A percentile compares a stretch with the other conserved stretches of the same genome.
These are phyloP conservation scores for Anableps anableps DNA, from an alignment of 2,797 vertebrate genomes.

Conservation along the genomic window DNA sequence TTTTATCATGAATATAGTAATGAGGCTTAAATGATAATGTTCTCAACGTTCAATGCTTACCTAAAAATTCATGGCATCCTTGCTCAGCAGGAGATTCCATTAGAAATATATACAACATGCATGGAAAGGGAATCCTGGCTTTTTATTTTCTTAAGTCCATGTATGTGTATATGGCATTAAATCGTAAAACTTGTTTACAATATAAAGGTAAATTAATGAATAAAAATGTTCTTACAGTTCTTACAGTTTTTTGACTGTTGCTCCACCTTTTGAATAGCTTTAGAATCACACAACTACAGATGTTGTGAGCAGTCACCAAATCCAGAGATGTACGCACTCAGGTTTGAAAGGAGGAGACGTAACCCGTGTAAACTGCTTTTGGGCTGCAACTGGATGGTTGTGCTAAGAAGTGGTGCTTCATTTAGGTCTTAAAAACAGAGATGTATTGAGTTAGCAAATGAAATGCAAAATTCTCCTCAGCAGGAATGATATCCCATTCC, in stretches of 20 bases:
- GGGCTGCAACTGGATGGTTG: not conserved
- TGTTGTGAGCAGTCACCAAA: not conserved
- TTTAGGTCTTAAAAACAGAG: not conserved
- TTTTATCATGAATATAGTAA: too few species aligned
- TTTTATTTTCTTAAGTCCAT: not conserved
- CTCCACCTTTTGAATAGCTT: not conserved
- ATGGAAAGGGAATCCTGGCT: not conserved
- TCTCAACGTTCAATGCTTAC: not conserved
- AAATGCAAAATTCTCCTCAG: conserved; percentile 3
- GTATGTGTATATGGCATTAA: not conserved
- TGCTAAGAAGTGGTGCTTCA: not conserved
- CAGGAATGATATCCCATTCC: conserved; percentile 1
- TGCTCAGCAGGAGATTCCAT: not conserved
- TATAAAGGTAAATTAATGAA: too few species aligned
- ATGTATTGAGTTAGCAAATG: not conserved
- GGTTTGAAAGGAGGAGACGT: not conserved
- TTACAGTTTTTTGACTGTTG: not conserved
- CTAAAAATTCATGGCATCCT: not conserved
- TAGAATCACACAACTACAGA: not conserved
- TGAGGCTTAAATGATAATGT: not conserved
- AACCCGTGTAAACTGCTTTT: not conserved
- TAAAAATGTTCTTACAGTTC: not conserved
- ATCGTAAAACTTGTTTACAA: not conserved
- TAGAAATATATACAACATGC: not conserved
- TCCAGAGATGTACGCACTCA: not conserved